Conservation (phyloP, 2,888 invertebrate genomes). For the Automeris io region DNA sequence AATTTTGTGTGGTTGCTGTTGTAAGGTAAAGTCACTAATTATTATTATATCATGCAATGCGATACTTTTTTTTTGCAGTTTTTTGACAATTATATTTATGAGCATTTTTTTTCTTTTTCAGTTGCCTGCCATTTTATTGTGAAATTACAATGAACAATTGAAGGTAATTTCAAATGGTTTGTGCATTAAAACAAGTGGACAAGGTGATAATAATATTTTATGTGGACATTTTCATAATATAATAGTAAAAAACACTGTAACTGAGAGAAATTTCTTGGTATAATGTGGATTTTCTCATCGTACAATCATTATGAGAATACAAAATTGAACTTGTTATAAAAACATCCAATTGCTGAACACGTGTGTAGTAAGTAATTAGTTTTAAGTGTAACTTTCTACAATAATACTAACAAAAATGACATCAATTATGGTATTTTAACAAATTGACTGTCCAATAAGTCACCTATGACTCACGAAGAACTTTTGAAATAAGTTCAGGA, state of each 20-base stretch:
- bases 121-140: constrained; percentile 4
- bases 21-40: not conserved
- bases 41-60: not conserved
- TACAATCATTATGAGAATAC: not conserved
- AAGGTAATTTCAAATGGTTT: constrained; percentile 4
- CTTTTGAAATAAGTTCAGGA: too few relatives aligned
- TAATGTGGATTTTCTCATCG: not conserved
- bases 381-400: not conserved
- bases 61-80: not conserved
- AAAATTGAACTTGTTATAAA: not conserved
- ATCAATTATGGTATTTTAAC: too few relatives aligned
- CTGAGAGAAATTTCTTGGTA: not conserved
- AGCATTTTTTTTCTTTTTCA: constrained; percentile 4
- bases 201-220: not conserved
- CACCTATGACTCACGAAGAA: too few relatives aligned
- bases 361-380: too few relatives aligned
- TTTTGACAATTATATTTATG: not conserved
- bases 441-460: too few relatives aligned
- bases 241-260: not conserved
- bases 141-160: not conserved
- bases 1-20: not conserved
- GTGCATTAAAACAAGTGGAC: not conserved
- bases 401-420: not conserved
- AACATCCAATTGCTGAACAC: too few relatives aligned
- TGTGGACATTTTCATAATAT: not conserved